These are phyloP conservation scores for Drosophila pseudotakahashii DNA, from an alignment of 2,888 invertebrate genomes.

Conservation along the genomic window DNA sequence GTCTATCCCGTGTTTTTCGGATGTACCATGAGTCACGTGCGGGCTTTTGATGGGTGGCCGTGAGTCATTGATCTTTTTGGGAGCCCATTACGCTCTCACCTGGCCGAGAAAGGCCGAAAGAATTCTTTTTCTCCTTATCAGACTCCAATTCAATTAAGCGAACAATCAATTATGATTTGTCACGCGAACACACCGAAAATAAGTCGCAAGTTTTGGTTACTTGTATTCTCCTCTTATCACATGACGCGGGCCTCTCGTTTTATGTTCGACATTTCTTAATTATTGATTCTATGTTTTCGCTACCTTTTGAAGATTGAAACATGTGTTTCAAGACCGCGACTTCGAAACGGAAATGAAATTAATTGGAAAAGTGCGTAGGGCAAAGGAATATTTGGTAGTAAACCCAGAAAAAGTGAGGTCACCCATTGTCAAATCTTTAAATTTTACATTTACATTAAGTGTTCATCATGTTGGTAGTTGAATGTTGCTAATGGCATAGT, in stretches of 20 bases:
- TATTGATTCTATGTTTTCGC: constrained; percentile 82
- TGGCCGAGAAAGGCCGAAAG: constrained; percentile 3
- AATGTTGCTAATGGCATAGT: too few species aligned
- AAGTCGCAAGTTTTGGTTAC: constrained; percentile 27
- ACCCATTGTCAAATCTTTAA: too few species aligned
- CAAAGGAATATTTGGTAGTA: constrained; percentile 10
- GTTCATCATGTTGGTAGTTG: too few species aligned
- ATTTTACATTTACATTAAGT: too few species aligned
- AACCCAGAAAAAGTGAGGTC: constrained; percentile 14
- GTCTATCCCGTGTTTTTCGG: constrained; percentile 53
- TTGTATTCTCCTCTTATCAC: constrained; percentile 32
- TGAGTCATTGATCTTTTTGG: constrained; percentile 48
- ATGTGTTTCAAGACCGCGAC: constrained; percentile 57
- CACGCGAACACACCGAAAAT: constrained; percentile 64
- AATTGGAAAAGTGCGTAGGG: constrained; percentile 77
- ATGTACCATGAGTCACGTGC: constrained; percentile 60
- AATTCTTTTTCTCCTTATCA: constrained; percentile 50
- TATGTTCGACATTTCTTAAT: constrained; percentile 82
- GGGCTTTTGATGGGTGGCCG: constrained; percentile 34
- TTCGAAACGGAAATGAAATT: constrained; percentile 74
- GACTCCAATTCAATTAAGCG: constrained; percentile 79
- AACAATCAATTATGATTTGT: constrained; percentile 83
- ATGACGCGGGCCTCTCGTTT: constrained; percentile 60
- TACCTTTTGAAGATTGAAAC: constrained; percentile 83
- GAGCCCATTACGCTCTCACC: constrained; percentile 20